These are phyloP conservation scores for Periplaneta americana DNA, from an alignment of 1,140 invertebrate genomes.

Conservation along the genomic window DNA sequence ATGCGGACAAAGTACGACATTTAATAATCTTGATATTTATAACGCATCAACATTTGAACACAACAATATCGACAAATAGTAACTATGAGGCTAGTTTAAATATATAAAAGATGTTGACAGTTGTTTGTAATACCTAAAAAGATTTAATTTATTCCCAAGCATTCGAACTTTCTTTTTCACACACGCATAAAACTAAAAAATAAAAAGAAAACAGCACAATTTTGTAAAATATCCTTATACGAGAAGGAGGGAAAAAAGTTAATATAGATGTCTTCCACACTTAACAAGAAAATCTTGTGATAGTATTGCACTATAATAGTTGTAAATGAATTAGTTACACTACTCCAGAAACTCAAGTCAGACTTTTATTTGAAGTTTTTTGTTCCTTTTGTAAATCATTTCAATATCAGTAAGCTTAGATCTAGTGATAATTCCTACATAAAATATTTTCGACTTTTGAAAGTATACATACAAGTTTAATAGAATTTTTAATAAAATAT, in stretches of 20 bases:
- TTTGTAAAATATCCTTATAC: not conserved
- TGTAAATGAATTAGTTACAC: not conserved
- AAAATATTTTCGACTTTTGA: not conserved
- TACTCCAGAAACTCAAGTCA: not conserved
- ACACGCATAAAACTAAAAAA: not conserved
- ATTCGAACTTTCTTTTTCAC: not conserved
- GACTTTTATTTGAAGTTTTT: too few relatives aligned
- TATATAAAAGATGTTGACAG: constrained; percentile 4
- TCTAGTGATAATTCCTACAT: not conserved
- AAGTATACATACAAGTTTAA: not conserved
- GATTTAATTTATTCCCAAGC: not conserved
- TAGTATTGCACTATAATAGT: not conserved
- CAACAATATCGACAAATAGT: constrained; percentile 4
- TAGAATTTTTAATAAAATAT: too few relatives aligned
- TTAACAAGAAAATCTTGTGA: not conserved
- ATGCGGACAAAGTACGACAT: constrained; percentile 2
- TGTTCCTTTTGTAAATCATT: not conserved
- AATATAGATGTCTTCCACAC: not conserved
- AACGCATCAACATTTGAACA: constrained; percentile 6
- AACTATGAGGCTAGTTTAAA: constrained; percentile 1
- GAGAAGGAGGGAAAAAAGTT: not conserved
- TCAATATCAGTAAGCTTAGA: not conserved
- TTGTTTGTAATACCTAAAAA: not conserved
- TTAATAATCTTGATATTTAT: constrained; percentile 6
- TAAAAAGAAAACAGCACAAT: not conserved